Base-by-base conservation (phyloP, 2,113 vertebrate genomes). In the Galemys pyrenaicus region DNA sequence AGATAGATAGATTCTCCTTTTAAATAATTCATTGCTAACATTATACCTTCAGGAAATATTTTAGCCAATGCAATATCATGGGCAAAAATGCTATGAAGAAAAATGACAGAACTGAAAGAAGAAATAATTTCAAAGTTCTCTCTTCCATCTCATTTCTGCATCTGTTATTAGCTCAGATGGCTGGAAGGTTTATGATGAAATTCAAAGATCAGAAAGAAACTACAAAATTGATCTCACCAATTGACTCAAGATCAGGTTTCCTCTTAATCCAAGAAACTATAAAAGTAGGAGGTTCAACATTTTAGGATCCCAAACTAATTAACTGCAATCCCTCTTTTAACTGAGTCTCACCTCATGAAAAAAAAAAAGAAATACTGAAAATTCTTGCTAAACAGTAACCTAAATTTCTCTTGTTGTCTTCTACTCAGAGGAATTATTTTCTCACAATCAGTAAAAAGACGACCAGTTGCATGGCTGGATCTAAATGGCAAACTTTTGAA, bases 11-110 rank as follows among this genome's bases (percentile, higher is more conserved):
- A n/a, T 94, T 97, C 96, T 73, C 26, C 74, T 91, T 97, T 97
- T 97, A 98, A 98, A 95, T 96, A 92, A 83, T 97, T 98, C 96
- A 96, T 80, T 94, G 92, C 96, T 98, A 97, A 97, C 77, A 87
- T 67, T 24, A 92, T 81, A 84, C 8, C 49, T 58, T 89, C 67
- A 17, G 80, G 26, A 78, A 94, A 74, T 79, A 62, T 79, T 91
- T 90, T 84, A 84, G 16, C 7, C 17, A 54, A 54, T 56, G 7
- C 35, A 94, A 49, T 41, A 30, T n/a, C 67, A 60, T 62, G 5
- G 41, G 11, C 5, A 68, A 89, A 96, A 92, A 46, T 54, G 3
- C 13, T 79, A 71, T 10, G 6, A 28, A 7, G 22, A 62, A 93
- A 93, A 95, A 93, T 60, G 51, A 82, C n/a, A 84, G 65, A 46